These are phyloP conservation scores for Scophthalmus maximus DNA, from an alignment of 2,113 vertebrate genomes.

Conservation along the genomic window DNA sequence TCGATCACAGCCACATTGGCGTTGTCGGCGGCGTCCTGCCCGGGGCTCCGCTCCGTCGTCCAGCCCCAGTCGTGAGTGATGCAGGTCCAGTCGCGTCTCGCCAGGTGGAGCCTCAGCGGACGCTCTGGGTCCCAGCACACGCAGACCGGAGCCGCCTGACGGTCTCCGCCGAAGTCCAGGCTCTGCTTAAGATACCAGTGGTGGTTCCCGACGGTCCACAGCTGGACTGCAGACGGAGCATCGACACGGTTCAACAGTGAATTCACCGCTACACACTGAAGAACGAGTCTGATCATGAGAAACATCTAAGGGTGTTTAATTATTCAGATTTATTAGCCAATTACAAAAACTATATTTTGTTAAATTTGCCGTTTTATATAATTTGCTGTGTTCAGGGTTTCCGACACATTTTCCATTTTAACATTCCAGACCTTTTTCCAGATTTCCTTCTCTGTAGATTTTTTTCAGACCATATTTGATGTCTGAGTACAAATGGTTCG, in stretches of 20 bases:
- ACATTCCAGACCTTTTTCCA: no score
- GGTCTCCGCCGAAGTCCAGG: slow-evolving; percentile 84
- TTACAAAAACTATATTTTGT: neutral
- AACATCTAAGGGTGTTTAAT: neutral
- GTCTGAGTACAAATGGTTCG: no score
- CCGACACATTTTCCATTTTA: no score
- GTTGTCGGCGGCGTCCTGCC: slow-evolving; percentile 75
- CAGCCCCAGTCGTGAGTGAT: slow-evolving; percentile 92
- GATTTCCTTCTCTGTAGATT: no score
- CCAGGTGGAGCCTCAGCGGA: slow-evolving; percentile 84
- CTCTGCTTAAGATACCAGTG: slow-evolving; percentile 99
- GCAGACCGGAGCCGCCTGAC: slow-evolving; percentile 81
- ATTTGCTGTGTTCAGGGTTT: no score
- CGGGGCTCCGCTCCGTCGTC: slow-evolving; percentile 85
- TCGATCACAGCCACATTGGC: slow-evolving; percentile 94
- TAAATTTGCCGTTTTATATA: neutral
- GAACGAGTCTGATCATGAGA: neutral
- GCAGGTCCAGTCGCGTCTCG: slow-evolving; percentile 86
- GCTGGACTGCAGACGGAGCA: slow-evolving; percentile 85
- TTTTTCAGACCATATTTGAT: no score
- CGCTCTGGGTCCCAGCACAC: slow-evolving; percentile 89
- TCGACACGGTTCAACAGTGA: accelerated
- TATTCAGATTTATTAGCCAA: no score
- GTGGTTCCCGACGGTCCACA: slow-evolving; percentile 94
- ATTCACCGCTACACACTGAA: neutral